Evolutionary conservation across 2,888 invertebrate species (phyloP), one percentile per base, ranked within the genome.

Genomic region (Trypoxylon attenuatum): DNA sequence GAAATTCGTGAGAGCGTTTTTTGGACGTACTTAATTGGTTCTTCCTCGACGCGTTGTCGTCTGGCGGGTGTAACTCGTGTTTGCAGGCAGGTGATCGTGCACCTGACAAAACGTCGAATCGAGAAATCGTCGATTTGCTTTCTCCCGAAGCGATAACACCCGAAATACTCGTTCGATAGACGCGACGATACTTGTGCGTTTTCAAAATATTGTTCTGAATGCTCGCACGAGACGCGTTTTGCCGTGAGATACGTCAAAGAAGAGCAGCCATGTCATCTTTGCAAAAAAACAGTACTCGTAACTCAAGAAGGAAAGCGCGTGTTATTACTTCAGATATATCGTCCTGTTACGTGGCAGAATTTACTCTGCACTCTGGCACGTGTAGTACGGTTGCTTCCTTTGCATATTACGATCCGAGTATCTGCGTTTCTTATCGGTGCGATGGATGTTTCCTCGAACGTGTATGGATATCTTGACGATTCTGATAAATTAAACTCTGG

Each of bases 81-180:
- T 38, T 38, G 43, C 49, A 21, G 51, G 18, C 41, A 42, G 15
- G 15, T 33, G 57, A 50, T 33, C 5, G n/a, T 18, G 1, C 56
- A 19, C 19, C 19, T 47, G 43, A 60, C 38, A 56, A 52, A 56
- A 41, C 56, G 52, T 13, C 42, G 43, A 25, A 16, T 18, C 23
- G 33, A 46, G 19, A 29, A 58, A 45, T 58, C 45, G 49, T 63
- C 42, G 47, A 59, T 59, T 47, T 19, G 50, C 45, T 45, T 54
- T 38, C 29, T 19, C 29, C 47, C 47, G 51, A 52, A 22, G 6
- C 16, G 45, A 47, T 57, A 52, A 51, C 15, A 46, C 38, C 21
- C 18, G 13, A 43, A n/a, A n/a, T 16, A 18, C 19, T 19, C 22
- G 45, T 52, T 13, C 25, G n/a, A 13, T 29, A 46, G 15, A 2